Base-by-base conservation (phyloP, 2,888 invertebrate genomes). In the Leptinotarsa peninsularis region DNA sequence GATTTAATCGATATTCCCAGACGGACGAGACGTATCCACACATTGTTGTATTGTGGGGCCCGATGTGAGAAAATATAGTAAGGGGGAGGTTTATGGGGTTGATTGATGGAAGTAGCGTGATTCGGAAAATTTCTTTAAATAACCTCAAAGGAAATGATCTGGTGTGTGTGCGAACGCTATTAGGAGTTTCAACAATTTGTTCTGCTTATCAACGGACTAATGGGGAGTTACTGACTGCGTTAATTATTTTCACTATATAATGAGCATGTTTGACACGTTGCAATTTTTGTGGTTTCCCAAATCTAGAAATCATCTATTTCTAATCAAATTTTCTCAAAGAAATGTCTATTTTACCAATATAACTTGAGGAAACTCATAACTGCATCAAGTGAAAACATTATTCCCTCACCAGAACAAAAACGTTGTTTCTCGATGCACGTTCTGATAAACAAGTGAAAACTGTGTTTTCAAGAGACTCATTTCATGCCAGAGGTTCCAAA, bases 1-100 rank as follows among this genome's bases (percentile, higher is more conserved):
- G 75, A 75, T 76, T 74, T 60, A 74, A 76, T 76, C 76, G 72
- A 68, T 68, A 74, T 71, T 74, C 60, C 52, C 33, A 49, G 71
- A 73, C 33, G 33, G 33, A 33, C 33, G 33, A 33, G 33, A 33
- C 56, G 68, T 71, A 69, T 71, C 67, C 66, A n/a, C 72, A 67
- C 69, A 63, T 63, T 43, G 63, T n/a, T 27, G 27, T 60, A 60
- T 60, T 27, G 63, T 63, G n/a, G n/a, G 63, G 27, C 33, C 33
- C n/a, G 43, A 63, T 63, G 43, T 43, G 43, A 43, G 77, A 71
- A 76, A 78, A 63, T 63, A 74, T 73, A 73, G 75, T 73, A 75
- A 67, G 70, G 70, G 72, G 73, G 67, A 77, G 18, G 58, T 23
- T 23, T 14, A 23, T 21, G 23, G 10, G 56, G 17, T 18, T n/a